These are phyloP conservation scores for Pseudochaenichthys georgianus DNA, from an alignment of 2,797 vertebrate genomes.

Conservation along the genomic window DNA sequence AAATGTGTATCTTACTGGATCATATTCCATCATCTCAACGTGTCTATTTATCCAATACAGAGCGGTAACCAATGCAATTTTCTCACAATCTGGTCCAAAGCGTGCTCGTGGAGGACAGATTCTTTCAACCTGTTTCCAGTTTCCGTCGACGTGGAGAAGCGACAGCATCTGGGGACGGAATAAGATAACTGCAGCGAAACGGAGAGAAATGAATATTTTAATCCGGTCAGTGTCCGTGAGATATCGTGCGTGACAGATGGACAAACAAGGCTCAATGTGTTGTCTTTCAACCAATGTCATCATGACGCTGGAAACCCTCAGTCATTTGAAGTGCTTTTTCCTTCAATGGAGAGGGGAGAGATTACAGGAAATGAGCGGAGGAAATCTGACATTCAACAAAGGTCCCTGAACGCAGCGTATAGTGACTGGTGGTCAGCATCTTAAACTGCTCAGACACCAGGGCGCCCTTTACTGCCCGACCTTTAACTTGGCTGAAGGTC, in stretches of 20 bases:
- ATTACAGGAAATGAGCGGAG: no score
- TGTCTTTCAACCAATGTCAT: constrained; percentile 74
- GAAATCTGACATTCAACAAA: no score
- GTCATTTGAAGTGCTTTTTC: no score
- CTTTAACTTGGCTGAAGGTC: no score
- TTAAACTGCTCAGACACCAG: no score
- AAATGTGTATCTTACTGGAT: constrained; percentile 21
- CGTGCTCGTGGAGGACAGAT: constrained; percentile 10
- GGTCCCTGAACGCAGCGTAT: no score
- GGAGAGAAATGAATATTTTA: constrained; percentile 50
- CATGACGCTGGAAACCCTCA: constrained; percentile 48
- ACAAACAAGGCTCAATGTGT: constrained; percentile 61
- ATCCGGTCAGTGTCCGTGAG: constrained; percentile 52
- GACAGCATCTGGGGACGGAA: constrained; percentile 37
- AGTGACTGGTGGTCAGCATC: no score
- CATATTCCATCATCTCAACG: constrained; percentile 20
- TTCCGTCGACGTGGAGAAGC: constrained; percentile 9
- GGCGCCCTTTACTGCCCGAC: no score
- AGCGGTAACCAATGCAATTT: constrained; percentile 3
- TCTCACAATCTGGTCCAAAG: not conserved
- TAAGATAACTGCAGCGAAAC: not conserved
- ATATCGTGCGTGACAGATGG: constrained; percentile 61
- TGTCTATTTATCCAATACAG: constrained; percentile 28
- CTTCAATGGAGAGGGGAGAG: no score
- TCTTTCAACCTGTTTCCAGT: constrained; percentile 45